These are phyloP conservation scores for Geococcyx californianus DNA, from an alignment of 2,113 vertebrate genomes.

Conservation along the genomic window DNA sequence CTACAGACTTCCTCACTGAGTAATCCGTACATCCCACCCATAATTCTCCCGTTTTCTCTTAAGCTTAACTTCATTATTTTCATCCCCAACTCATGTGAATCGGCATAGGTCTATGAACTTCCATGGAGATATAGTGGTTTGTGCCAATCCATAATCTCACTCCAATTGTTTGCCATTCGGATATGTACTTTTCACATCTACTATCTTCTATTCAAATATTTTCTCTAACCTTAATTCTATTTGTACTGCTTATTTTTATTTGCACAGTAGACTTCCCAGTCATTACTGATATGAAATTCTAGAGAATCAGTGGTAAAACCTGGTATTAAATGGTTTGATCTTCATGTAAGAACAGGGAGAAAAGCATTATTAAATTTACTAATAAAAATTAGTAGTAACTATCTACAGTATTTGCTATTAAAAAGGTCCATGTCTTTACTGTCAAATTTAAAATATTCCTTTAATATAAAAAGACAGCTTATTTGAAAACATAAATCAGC, in stretches of 20 bases:
- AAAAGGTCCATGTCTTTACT: not conserved
- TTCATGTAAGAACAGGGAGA: not conserved
- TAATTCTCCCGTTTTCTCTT: not conserved
- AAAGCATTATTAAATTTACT: not conserved
- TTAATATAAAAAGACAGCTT: not conserved
- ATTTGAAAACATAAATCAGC: not conserved
- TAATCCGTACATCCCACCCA: fast-evolving
- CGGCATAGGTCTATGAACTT: not conserved
- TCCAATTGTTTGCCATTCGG: not conserved
- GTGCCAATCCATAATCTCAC: not conserved
- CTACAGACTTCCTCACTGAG: not conserved
- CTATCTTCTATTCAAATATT: not conserved
- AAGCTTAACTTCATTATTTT: not conserved
- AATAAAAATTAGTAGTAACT: not conserved
- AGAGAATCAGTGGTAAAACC: not conserved
- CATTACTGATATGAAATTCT: not conserved
- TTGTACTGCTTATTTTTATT: not conserved
- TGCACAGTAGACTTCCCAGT: not conserved
- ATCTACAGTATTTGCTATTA: not conserved
- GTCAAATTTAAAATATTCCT: not conserved
- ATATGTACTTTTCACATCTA: not conserved
- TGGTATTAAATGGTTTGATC: not conserved
- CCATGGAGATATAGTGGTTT: not conserved
- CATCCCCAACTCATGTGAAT: not conserved
- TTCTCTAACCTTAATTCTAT: not conserved